Conservation (phyloP, 2,113 vertebrate species). For the Narcine bancroftii region DNA sequence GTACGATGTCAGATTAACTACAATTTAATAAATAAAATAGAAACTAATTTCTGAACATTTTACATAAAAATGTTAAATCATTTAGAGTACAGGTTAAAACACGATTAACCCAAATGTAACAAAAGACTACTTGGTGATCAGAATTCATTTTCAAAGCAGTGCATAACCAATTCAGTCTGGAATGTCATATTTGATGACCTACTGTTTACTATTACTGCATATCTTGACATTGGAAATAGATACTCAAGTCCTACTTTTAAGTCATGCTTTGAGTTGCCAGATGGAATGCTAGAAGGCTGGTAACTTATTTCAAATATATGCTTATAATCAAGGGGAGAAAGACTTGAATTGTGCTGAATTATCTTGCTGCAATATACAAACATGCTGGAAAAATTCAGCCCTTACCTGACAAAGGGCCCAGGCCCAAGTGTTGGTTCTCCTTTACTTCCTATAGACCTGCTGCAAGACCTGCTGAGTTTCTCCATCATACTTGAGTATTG, state of each 20-base stretch:
- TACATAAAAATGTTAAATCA: not conserved
- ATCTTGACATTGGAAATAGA: not conserved
- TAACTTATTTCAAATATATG: not conserved
- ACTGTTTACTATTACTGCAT: not conserved
- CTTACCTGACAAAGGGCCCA: too few species aligned
- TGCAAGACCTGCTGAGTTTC: too few species aligned
- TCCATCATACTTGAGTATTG: too few species aligned
- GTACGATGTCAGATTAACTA: not conserved
- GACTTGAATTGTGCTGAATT: not conserved
- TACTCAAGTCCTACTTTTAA: constrained; percentile 1
- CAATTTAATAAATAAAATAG: not conserved
- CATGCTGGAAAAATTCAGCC: too few species aligned
- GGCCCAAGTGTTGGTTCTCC: too few species aligned
- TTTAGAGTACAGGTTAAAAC: not conserved
- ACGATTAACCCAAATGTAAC: not conserved
- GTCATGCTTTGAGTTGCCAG: not conserved
- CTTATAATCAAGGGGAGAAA: not conserved
- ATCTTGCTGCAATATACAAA: too few species aligned
- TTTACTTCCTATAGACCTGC: too few species aligned
- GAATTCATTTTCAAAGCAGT: not conserved
- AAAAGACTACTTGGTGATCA: not conserved
- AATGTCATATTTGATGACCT: not conserved
- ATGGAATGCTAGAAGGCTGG: too few species aligned
- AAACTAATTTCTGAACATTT: not conserved
- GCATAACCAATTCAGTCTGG: not conserved